Evolutionary conservation across 2,888 invertebrate genomes (phyloP), one percentile per base, ranked within the genome.

Genomic region (Harpagoxenus sublaevis): DNA sequence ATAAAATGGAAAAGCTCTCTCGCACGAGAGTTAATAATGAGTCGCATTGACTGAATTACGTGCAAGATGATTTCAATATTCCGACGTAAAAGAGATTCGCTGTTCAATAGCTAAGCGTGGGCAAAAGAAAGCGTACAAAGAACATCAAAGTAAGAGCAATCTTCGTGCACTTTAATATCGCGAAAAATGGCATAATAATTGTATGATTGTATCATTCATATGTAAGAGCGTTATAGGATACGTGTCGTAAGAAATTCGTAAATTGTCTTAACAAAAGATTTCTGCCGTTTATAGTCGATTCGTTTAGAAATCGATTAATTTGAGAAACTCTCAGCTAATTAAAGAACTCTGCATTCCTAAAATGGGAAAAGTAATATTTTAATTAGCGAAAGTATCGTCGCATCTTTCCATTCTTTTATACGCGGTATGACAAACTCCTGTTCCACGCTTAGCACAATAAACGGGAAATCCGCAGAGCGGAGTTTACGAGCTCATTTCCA

Each of bases 51-150:
- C 18, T 77, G 39, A 77, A 77, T 77, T 77, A 65, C 53, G 39
- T 62, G 74, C 63, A 51, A 77, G 63, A 63, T 77, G 77, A 65
- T 77, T 77, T 65, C 77, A 65, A 77, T 65, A 53, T 63, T 23
- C 35, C 51, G 75, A 65, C 31, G 77, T 39, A 65, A 77, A 77
- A 65, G 77, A 28, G 51, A 77, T 39, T 39, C 75, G 48, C 23
- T 8, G 15, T 62, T 62, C 48, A 31, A 42, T 51, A 53, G 35
- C 42, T 23, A 28, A 65, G 12, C 51, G 51, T 35, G 42, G 28
- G 35, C 51, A 28, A 39, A 23, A 42, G 65, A n/a, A 35, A 23
- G 31, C 18, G 45, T 42, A 18, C 73, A 62, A 63, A 63, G 51
- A 48, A 12, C 35, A 51, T 39, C 35, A 65, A 77, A 77, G 45